Percentiles rank a stretch among this genome's conserved stretches.
These are phyloP conservation scores for Kuschelorhynchus macadamiae DNA, from an alignment of 2,888 invertebrate species.

Conservation along the genomic window DNA sequence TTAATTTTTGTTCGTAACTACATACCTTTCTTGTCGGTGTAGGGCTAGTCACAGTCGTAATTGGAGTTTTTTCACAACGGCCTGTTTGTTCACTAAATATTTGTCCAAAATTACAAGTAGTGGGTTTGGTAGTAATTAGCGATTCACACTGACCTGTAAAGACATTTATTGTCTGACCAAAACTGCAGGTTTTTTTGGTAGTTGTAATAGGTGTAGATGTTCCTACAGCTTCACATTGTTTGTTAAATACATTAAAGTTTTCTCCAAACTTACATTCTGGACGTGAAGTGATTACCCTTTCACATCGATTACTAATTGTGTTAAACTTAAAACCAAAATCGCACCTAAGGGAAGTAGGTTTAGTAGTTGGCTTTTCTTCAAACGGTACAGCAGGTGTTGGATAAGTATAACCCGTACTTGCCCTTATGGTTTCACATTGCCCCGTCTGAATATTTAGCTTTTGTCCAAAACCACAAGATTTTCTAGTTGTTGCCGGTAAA, in stretches of 20 bases:
- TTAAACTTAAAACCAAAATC: slow-evolving; percentile 22
- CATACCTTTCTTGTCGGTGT: slow-evolving; percentile 13
- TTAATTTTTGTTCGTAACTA: slow-evolving; percentile 32
- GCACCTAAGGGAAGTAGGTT: slow-evolving; percentile 33
- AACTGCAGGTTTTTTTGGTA: slow-evolving; percentile 67
- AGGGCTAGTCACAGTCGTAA: not conserved
- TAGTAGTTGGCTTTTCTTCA: slow-evolving; percentile 40
- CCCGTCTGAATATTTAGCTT: slow-evolving; percentile 6
- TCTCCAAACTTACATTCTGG: slow-evolving; percentile 22
- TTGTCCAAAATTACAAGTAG: slow-evolving; percentile 13
- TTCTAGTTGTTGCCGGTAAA: slow-evolving; percentile 12
- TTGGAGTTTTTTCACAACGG: slow-evolving; percentile 9
- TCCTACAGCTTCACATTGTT: not conserved
- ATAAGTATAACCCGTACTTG: slow-evolving; percentile 16
- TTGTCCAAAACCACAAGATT: slow-evolving; percentile 4
- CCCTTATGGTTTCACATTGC: slow-evolving; percentile 24
- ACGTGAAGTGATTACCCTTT: slow-evolving; percentile 7
- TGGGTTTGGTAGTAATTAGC: not conserved
- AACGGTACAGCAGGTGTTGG: slow-evolving; percentile 31
- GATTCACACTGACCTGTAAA: slow-evolving; percentile 57
- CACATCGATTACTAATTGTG: slow-evolving; percentile 23
- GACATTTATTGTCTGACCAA: slow-evolving; percentile 52
- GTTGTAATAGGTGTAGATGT: slow-evolving; percentile 60
- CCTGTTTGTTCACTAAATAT: slow-evolving; percentile 19
- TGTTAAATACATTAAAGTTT: slow-evolving; percentile 10